Evolutionary conservation across 2,797 vertebrate genomes (phyloP).

Genomic region (Melanotaenia trifasciata): DNA sequence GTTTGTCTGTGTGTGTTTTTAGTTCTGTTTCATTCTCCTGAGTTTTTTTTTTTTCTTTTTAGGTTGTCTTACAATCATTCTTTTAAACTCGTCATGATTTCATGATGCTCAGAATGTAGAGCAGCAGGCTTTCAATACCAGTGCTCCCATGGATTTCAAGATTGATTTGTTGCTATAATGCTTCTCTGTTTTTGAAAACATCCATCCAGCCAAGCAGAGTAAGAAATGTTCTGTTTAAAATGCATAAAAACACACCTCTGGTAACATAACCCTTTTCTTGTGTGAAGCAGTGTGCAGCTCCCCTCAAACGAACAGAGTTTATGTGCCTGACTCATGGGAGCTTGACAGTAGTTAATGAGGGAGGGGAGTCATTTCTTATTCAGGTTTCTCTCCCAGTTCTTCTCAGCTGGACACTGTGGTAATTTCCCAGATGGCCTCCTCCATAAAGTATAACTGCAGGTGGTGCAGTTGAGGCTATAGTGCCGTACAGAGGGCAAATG

Average conservation of each 20-base stretch:
- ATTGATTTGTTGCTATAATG: constrained; percentile 33
- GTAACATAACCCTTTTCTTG: background rate
- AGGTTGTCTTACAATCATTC: constrained; percentile 51
- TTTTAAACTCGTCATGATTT: constrained; percentile 36
- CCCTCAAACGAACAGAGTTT: constrained; percentile 40
- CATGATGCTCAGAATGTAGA: constrained; percentile 27
- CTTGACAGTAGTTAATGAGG: constrained; percentile 53
- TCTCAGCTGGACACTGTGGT: constrained; percentile 58
- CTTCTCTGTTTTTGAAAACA: constrained; percentile 9
- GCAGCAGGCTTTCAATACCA: constrained; percentile 34
- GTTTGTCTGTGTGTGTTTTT: constrained; percentile 18
- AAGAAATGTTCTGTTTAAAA: constrained; percentile 19
- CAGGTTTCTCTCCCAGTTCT: constrained; percentile 50
- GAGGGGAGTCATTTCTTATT: constrained; percentile 53
- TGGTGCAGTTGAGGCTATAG: constrained; percentile 38
- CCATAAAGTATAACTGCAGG: constrained; percentile 59
- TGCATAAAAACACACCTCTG: constrained; percentile 10
- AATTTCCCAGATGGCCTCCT: constrained; percentile 71
- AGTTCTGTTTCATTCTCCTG: constrained; percentile 6
- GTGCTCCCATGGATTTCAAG: constrained; percentile 15
- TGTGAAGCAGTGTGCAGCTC: constrained; percentile 23
- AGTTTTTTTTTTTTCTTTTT: constrained; percentile 16
- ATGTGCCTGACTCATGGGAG: constrained; percentile 49
- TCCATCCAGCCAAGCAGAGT: constrained; percentile 19
- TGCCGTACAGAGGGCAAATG: constrained; percentile 15